Conservation (phyloP, 2,888 invertebrate genomes). For the Venustoraphidia nigricollis region DNA sequence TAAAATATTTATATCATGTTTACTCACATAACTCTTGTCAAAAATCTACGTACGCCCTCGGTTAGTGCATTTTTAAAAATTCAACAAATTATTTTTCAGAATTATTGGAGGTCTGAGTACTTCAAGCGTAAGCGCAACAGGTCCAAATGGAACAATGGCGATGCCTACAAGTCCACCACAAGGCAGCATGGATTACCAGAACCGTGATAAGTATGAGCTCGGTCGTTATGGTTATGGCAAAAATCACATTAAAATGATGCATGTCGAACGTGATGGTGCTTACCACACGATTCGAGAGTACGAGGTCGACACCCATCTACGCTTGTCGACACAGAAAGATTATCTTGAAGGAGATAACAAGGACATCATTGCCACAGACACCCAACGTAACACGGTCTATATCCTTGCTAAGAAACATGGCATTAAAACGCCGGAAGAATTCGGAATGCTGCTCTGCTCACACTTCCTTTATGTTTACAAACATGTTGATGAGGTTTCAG, state of each 20-base stretch:
- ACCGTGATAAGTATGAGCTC: slow-evolving; percentile 34
- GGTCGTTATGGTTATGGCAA: slow-evolving; percentile 59
- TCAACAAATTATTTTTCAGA: not conserved
- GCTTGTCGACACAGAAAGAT: slow-evolving; percentile 51
- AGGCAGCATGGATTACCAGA: slow-evolving; percentile 6
- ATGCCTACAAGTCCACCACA: not conserved
- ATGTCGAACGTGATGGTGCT: slow-evolving; percentile 49
- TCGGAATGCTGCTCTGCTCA: slow-evolving; percentile 53
- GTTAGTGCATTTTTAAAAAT: too few species aligned
- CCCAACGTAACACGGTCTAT: slow-evolving; percentile 72
- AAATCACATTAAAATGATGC: slow-evolving; percentile 54
- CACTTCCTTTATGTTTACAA: slow-evolving; percentile 61
- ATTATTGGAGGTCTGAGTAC: not conserved
- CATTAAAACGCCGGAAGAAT: slow-evolving; percentile 60
- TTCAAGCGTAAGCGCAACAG: not conserved
- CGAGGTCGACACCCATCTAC: slow-evolving; percentile 57
- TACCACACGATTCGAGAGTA: slow-evolving; percentile 57
- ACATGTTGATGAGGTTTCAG: slow-evolving; percentile 55
- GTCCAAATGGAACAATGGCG: not conserved
- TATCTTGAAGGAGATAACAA: slow-evolving; percentile 59
- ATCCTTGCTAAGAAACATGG: slow-evolving; percentile 63
- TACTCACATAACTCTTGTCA: too few species aligned
- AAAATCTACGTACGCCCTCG: too few species aligned
- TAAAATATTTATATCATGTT: too few species aligned
- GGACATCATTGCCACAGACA: slow-evolving; percentile 67